Base-by-base conservation (phyloP, 1,140 invertebrate species). In the Conopomorpha cramerella region DNA sequence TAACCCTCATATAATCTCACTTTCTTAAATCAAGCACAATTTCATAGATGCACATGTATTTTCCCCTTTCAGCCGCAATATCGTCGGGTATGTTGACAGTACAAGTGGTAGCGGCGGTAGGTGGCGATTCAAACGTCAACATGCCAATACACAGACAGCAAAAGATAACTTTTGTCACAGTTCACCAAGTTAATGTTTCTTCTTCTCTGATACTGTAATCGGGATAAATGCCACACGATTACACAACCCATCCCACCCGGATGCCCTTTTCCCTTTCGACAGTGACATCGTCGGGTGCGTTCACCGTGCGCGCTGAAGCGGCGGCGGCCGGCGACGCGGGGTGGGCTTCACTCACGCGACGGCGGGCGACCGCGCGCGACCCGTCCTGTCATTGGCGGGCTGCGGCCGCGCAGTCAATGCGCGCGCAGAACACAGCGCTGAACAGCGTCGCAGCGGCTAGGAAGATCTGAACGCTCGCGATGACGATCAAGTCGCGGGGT, bases 391-490 rank as follows among this genome's bases (percentile, higher is more conserved):
- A 72, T 53, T 51, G 45, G 32, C 25, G 19, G 10, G 4, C 10
- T 2, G 16, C 2, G 4, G 14, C 18, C 16, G 7, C 50, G 29
- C 52, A 63, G 45, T 70, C 66, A 25, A 71, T 72, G 8, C 60
- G 49, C 0, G 57, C 60, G 41, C 62, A 70, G 3, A 68, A 41
- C 2, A 57, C 57, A 1, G 64, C 64, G 42, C 60, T 71, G 2
- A 70, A 34, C 0, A 76, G 49, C 2, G 70, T 72, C 1, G 64
- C 51, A 10, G 39, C 43, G 1, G 67, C 63, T 0, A 74, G 43
- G 7, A 51, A 50, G 36, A 70, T 72, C 49, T 74, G 70, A 3
- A 74, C 58, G 29, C 54, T 57, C 3, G 67, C 70, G 28, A 74
- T 72, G 6, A 74, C 62, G 1, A 70, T 47, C 16, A 74, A 34